Evolutionary conservation across 2,113 vertebrate genomes (phyloP).

Genomic region (Antechinus stuartii): DNA sequence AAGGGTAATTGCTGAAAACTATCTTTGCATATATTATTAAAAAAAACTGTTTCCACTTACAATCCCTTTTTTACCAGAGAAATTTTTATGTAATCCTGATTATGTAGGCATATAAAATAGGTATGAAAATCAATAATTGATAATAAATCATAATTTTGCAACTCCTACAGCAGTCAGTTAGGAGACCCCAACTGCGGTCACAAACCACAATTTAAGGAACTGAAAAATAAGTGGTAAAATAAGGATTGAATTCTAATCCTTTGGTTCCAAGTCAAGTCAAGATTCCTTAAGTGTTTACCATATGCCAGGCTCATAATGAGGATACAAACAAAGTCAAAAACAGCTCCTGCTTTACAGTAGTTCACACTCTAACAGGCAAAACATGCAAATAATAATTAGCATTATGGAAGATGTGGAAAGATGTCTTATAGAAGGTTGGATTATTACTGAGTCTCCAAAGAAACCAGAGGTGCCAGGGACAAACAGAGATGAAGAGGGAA

Average conservation of each 20-base stretch:
- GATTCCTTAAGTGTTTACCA: not conserved
- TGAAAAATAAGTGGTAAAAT: not conserved
- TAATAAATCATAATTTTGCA: too few relatives aligned
- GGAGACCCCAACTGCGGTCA: too few relatives aligned
- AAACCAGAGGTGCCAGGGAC: not conserved
- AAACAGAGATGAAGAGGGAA: not conserved
- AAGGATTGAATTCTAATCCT: not conserved
- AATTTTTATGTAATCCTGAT: too few relatives aligned
- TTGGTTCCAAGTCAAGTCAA: not conserved
- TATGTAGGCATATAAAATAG: too few relatives aligned
- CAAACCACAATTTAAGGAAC: too few relatives aligned
- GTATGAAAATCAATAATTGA: too few relatives aligned
- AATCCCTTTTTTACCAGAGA: too few relatives aligned
- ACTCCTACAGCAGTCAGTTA: too few relatives aligned
- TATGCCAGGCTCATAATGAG: too few relatives aligned
- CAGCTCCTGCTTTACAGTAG: not conserved
- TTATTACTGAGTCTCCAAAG: not conserved
- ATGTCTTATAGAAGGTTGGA: not conserved
- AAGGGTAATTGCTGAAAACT: too few relatives aligned
- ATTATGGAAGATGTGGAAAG: not conserved
- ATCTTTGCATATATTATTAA: too few relatives aligned
- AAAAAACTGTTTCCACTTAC: too few relatives aligned
- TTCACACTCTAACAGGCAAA: not conserved
- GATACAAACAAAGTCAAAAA: not conserved
- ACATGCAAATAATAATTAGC: not conserved